Evolutionary conservation across 2,113 vertebrate species (phyloP).

Genomic region (Cololabis saira): DNA sequence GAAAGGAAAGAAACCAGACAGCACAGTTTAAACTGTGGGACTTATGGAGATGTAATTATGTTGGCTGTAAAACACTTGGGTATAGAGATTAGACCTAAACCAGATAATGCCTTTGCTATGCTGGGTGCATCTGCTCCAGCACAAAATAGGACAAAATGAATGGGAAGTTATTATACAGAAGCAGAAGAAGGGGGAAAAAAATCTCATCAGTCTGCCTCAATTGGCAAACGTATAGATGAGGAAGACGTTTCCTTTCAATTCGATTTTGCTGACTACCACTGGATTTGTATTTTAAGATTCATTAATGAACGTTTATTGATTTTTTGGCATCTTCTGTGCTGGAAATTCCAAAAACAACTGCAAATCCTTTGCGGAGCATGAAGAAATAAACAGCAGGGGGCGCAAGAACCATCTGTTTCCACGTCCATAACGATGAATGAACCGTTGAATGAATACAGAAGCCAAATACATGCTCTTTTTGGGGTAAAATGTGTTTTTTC

Average conservation of each 20-base stretch:
- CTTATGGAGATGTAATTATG: slow-evolving; percentile 74
- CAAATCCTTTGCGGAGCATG: slow-evolving; percentile 16
- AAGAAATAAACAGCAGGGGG: slow-evolving; percentile 67
- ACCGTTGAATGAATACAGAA: neutral
- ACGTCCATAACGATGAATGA: neutral
- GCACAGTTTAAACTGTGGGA: slow-evolving; percentile 54
- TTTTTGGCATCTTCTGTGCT: slow-evolving; percentile 24
- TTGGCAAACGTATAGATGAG: slow-evolving; percentile 52
- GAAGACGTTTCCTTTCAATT: slow-evolving; percentile 53
- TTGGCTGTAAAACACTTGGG: slow-evolving; percentile 72
- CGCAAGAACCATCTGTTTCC: slow-evolving; percentile 63
- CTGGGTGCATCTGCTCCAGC: slow-evolving; percentile 38
- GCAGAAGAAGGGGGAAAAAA: slow-evolving; percentile 16
- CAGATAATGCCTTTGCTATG: slow-evolving; percentile 68
- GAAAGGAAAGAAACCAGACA: slow-evolving; percentile 32
- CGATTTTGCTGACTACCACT: slow-evolving; percentile 59
- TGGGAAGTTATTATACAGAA: slow-evolving; percentile 49
- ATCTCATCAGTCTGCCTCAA: slow-evolving; percentile 32
- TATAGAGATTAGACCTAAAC: slow-evolving; percentile 72
- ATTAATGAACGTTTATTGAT: slow-evolving; percentile 61
- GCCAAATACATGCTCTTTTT: slow-evolving; percentile 11
- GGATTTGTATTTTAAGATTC: slow-evolving; percentile 51
- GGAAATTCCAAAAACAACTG: slow-evolving; percentile 13
- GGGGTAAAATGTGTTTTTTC: neutral
- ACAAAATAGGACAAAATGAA: slow-evolving; percentile 68